These are phyloP conservation scores for Rhimphoctona megacephalus DNA, from an alignment of 2,888 invertebrate species.

Conservation along the genomic window DNA sequence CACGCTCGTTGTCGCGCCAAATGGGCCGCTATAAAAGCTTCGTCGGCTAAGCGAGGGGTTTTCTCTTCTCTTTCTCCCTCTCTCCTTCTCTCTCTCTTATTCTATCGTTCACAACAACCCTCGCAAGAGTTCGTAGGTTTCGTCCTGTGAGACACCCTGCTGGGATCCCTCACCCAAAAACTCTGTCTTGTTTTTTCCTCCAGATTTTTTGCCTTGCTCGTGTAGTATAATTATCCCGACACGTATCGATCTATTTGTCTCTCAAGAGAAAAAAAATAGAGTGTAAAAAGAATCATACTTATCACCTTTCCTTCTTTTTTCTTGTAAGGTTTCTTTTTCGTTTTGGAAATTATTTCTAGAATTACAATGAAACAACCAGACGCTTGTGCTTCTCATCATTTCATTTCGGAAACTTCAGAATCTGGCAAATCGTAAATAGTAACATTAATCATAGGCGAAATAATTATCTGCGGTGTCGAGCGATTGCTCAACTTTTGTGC, in stretches of 20 bases:
- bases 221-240: constrained; percentile 36
- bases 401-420: neutral
- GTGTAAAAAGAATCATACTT: constrained; percentile 14
- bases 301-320: neutral
- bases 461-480: neutral
- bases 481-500: neutral
- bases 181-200: constrained; percentile 42
- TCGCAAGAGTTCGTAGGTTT: constrained; percentile 46
- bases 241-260: constrained; percentile 46
- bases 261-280: neutral
- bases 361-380: neutral
- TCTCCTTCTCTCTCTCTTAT: constrained; percentile 16
- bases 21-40: constrained; percentile 84
- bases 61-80: constrained; percentile 35
- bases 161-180: constrained; percentile 47
- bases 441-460: constrained; percentile 1
- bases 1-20: constrained; percentile 85
- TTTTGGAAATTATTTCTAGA: neutral
- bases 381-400: neutral
- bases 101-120: constrained; percentile 64
- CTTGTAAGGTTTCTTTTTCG: neutral
- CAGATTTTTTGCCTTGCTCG: constrained; percentile 16
- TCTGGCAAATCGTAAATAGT: neutral
- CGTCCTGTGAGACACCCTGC: constrained; percentile 47
- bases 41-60: constrained; percentile 63